Conservation (phyloP, 2,888 invertebrate species). For the Phaedon cochleariae region DNA sequence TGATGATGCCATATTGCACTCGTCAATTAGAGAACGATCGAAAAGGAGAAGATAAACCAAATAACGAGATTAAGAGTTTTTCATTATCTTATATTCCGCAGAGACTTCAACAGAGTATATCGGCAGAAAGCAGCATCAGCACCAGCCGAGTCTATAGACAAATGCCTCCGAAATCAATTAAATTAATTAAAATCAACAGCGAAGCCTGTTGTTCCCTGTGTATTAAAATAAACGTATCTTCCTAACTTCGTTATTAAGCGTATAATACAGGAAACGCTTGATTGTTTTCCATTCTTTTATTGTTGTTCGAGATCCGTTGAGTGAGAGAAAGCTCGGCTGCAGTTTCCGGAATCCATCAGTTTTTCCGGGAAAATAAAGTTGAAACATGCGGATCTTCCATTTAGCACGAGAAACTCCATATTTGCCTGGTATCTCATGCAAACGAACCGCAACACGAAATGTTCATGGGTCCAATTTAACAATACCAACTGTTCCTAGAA, state of each 20-base stretch:
- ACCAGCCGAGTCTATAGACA: constrained; percentile 17
- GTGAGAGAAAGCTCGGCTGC: constrained; percentile 21
- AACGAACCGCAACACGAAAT: not conserved
- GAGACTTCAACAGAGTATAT: constrained; percentile 17
- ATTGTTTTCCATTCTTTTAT: constrained; percentile 21
- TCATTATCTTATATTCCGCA: constrained; percentile 20
- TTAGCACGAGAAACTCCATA: not conserved
- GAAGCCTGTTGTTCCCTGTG: constrained; percentile 22
- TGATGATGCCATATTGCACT: too few species aligned
- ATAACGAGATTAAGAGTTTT: constrained; percentile 20
- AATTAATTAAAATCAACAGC: constrained; percentile 26
- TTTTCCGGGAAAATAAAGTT: not conserved
- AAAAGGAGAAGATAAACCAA: constrained; percentile 3
- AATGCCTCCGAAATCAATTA: constrained; percentile 21
- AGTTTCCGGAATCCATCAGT: constrained; percentile 10
- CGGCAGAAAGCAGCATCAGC: constrained; percentile 9
- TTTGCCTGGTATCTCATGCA: not conserved
- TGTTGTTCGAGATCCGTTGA: constrained; percentile 19
- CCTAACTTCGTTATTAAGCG: constrained; percentile 20
- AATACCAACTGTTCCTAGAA: not conserved
- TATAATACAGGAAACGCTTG: constrained; percentile 19
- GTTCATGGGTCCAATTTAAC: not conserved
- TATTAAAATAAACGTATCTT: constrained; percentile 22
- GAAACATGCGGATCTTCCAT: not conserved
- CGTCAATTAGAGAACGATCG: not conserved